Base-by-base conservation (phyloP, 2,888 invertebrate genomes). In the Ophioninae sp. region DNA sequence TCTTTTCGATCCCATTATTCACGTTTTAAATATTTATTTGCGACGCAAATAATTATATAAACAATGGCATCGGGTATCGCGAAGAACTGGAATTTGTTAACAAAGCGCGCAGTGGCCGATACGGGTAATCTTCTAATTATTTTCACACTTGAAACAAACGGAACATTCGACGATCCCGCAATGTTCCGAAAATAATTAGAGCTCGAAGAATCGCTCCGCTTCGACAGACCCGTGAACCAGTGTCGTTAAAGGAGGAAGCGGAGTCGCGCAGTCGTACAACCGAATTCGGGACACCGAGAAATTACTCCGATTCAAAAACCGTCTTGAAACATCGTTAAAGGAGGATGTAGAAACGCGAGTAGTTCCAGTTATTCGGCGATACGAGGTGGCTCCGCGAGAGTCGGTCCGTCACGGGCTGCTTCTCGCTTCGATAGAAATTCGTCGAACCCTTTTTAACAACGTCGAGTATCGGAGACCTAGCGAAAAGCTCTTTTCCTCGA, bases 341-440 rank as follows among this genome's bases (percentile, higher is more conserved):
- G 7, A 65, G 23, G 2, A 62, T 7, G 30, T 39, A 76, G 57
- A 75, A 6, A 44, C n/a, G 39, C 7, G 68, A 75, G 56, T 30
- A 57, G 57, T 13, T 59, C 7, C 39, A 13, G 39, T n/a, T 59
- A 59, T 57, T 76, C 41, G 10, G 59, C 56, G 44, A 20, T 62
- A 59, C 21, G 67, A 13, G 44, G 57, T 17, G 44, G 61, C 44
- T 61, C n/a, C 23, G 0, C 20, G 61, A 59, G 57, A 68, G 41
- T 69, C 13, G 61, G 59, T 57, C 64, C 59, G 83, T 83, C 83
- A 75, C 59, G 83, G 78, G 39, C 78, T 65, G 78, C 77, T 83
- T 81, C 69, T 84, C 13, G 17, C 44, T 23, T 61, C 17, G 44
- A 61, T 30, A 13, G n/a, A 8, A 37, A 64, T 56, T 73, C 23